Base-by-base conservation (phyloP, 2,888 invertebrate species). In the Ferrisia virgata region DNA sequence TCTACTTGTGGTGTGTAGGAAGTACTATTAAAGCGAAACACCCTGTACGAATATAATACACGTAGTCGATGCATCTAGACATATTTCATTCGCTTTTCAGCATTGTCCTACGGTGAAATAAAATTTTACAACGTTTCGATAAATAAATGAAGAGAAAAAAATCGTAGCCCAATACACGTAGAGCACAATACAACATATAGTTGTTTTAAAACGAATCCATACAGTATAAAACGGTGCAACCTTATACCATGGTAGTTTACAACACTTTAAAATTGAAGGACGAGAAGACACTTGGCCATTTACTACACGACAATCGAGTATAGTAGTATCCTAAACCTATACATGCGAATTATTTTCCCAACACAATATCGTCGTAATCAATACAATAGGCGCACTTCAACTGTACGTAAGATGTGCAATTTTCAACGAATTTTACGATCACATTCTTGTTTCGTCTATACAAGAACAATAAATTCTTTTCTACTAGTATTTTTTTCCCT, bases 351-450 rank as follows among this genome's bases (percentile, higher is more conserved):
- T 72, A 72, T 72, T 33, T 72, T n/a, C 18, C n/a, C 31, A n/a
- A 72, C 18, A 72, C 72, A 72, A 72, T 72, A 72, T 36, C 72
- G 2, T 33, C 33, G 72, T 72, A 72, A 33, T 33, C 36, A 72
- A 72, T 72, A 72, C 72, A 72, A 72, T 72, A 72, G 72, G 36
- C 72, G 72, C n/a, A 72, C 72, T 72, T 72, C 31, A 72, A 72
- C 33, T 72, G 72, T 33, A 47, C 18, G 18, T 18, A 64, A 64
- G 58, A 28, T 28, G 33, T 11, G 36, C 31, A 72, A 33, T 72
- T 33, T 72, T 72, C n/a, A 72, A 72, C 72, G 33, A 33, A 72
- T 72, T 72, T 72, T 33, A 72, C 72, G 31, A 72, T 18, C 36
- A 33, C 36, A 72, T 72, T 72, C 36, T 31, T 47, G 18, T 18